phyloP scores from a whole-genome alignment of 2,888 invertebrate species.

The Phlogophora meticulosa region DNA sequence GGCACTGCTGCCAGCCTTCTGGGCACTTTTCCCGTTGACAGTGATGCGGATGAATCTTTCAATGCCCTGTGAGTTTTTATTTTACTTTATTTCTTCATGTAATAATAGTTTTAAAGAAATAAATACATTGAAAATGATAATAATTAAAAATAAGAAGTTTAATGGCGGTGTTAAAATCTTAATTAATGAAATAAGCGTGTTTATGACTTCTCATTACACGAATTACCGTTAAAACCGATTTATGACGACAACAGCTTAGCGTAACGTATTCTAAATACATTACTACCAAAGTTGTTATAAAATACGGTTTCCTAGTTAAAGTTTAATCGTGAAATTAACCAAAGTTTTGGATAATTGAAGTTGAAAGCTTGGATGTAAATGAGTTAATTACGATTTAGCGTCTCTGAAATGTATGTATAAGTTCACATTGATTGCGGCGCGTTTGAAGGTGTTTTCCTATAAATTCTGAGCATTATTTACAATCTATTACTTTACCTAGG shows the following conservation, averaged over 20 bases:
- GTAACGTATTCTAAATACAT: slow-evolving; percentile 42
- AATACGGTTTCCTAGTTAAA: slow-evolving; percentile 39
- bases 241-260: slow-evolving; percentile 11
- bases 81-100: too few relatives aligned
- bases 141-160: too few relatives aligned
- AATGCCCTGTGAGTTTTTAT: too few relatives aligned
- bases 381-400: slow-evolving; percentile 27
- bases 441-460: slow-evolving; percentile 4
- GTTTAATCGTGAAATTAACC: slow-evolving; percentile 46
- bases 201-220: slow-evolving; percentile 4
- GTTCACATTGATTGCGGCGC: not conserved
- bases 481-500: not conserved
- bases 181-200: not conserved
- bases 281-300: slow-evolving; percentile 25
- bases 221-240: slow-evolving; percentile 16
- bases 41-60: too few relatives aligned
- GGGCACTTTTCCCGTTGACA: too few relatives aligned
- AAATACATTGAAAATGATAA: too few relatives aligned
- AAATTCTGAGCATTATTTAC: not conserved
- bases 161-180: not conserved
- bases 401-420: slow-evolving; percentile 18
- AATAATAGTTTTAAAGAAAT: too few relatives aligned
- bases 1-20: too few relatives aligned
- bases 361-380: slow-evolving; percentile 35
- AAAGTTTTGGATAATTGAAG: slow-evolving; percentile 34